Evolutionary conservation across 2,888 invertebrate species (phyloP).

Genomic region (Netelia melanura): DNA sequence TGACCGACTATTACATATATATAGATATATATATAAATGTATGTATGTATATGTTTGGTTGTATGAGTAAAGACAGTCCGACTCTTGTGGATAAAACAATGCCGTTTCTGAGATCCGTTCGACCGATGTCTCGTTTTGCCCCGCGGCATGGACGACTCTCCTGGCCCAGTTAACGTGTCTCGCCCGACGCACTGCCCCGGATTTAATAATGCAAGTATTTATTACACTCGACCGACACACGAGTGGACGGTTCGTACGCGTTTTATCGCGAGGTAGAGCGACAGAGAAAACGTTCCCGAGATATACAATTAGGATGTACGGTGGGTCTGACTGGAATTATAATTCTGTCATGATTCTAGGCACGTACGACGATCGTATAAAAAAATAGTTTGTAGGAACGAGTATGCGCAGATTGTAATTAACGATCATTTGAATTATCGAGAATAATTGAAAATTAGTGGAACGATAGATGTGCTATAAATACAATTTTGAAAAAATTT

Average conservation of each 20-base stretch:
- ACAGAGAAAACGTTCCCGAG: background rate
- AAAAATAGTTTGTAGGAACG: no score
- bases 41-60: slow-evolving; percentile 1
- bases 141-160: slow-evolving; percentile 36
- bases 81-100: slow-evolving; percentile 52
- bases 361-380: background rate
- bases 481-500: no score
- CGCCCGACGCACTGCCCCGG: slow-evolving; percentile 62
- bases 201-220: slow-evolving; percentile 55
- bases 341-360: background rate
- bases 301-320: background rate
- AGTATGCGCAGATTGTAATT: no score
- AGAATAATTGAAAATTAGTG: no score
- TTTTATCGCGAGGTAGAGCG: background rate
- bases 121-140: slow-evolving; percentile 31
- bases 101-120: slow-evolving; percentile 50
- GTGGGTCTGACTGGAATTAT: slow-evolving; percentile 5
- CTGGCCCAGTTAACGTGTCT: slow-evolving; percentile 64
- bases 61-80: slow-evolving; percentile 3
- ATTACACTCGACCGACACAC: slow-evolving; percentile 33
- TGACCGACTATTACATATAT: slow-evolving; percentile 48
- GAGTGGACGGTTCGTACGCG: background rate
- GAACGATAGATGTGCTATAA: no score
- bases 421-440: no score
- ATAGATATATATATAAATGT: slow-evolving; percentile 11